These are phyloP conservation scores for Prietella phreatophila DNA, from an alignment of 2,113 vertebrate genomes.

Conservation along the genomic window DNA sequence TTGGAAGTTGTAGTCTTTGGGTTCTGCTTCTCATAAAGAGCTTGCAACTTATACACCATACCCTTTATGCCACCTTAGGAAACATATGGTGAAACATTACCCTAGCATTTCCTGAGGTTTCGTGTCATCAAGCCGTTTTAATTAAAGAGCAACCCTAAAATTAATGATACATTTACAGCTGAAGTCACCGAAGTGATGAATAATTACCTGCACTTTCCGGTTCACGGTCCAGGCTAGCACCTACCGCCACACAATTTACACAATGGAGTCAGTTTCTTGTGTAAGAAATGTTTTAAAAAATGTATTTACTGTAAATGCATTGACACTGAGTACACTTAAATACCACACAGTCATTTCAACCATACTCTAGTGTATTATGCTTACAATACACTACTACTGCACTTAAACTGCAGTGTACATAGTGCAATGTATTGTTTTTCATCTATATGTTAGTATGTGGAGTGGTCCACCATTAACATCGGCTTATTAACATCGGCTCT, in stretches of 20 bases:
- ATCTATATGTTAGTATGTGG: neutral
- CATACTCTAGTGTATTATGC: neutral
- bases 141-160: conserved; percentile 2
- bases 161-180: neutral
- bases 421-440: neutral
- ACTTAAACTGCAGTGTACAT: neutral
- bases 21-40: conserved; percentile 48
- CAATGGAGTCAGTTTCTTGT: conserved; percentile 19
- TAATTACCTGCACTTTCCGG: conserved; percentile 39
- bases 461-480: neutral
- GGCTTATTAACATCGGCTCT: conserved; percentile 17
- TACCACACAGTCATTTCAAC: neutral
- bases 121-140: neutral
- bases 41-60: conserved; percentile 66
- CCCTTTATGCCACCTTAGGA: conserved; percentile 64
- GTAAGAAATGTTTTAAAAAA: neutral
- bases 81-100: conserved; percentile 17
- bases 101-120: conserved; percentile 14
- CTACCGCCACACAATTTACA: conserved; percentile 40
- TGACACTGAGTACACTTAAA: neutral
- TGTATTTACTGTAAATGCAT: neutral
- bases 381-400: neutral
- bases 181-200: conserved; percentile 15
- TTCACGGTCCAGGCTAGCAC: conserved; percentile 7
- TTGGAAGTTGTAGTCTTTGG: conserved; percentile 46